Percentiles rank a stretch among this genome's conserved stretches.
Evolutionary conservation across 2,113 vertebrate species (phyloP).

Genomic region (Bujurquina vittata): DNA sequence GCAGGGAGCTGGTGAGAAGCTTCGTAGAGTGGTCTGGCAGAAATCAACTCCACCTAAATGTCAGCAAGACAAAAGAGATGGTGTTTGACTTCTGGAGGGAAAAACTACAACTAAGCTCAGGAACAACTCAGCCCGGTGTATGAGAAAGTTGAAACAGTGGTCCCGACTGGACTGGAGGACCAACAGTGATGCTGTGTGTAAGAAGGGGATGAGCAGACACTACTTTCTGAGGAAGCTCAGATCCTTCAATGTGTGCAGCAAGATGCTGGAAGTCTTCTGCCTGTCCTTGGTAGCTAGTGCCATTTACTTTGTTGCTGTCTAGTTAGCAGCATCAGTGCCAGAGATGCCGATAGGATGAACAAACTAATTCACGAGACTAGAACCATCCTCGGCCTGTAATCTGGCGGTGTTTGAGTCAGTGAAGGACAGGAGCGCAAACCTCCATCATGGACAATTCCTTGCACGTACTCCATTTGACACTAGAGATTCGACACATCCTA

Average conservation of each 20-base stretch:
- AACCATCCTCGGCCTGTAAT: not conserved
- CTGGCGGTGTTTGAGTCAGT: not conserved
- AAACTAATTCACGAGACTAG: not conserved
- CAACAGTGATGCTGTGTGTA: not conserved
- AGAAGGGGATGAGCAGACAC: not conserved
- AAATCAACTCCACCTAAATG: too few species aligned
- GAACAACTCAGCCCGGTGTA: too few species aligned
- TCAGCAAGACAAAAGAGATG: too few species aligned
- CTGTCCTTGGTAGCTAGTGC: not conserved
- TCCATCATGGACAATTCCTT: not conserved
- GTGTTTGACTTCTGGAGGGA: too few species aligned
- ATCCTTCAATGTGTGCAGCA: rapidly evolving
- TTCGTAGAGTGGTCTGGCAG: too few species aligned
- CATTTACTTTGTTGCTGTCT: too few species aligned
- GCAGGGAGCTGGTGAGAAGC: too few species aligned
- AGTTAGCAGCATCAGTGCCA: too few species aligned
- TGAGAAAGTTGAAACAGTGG: not conserved
- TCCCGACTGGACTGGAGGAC: not conserved
- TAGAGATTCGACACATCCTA: too few species aligned
- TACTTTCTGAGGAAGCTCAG: not conserved
- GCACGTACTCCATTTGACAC: too few species aligned
- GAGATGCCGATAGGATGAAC: not conserved
- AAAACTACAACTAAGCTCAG: too few species aligned
- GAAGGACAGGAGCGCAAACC: not conserved
- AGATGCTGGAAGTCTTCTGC: not conserved